Percentiles rank a stretch among this genome's conserved stretches.
phyloP scores from a whole-genome alignment of 2,113 vertebrate species.

The Colius striatus region DNA sequence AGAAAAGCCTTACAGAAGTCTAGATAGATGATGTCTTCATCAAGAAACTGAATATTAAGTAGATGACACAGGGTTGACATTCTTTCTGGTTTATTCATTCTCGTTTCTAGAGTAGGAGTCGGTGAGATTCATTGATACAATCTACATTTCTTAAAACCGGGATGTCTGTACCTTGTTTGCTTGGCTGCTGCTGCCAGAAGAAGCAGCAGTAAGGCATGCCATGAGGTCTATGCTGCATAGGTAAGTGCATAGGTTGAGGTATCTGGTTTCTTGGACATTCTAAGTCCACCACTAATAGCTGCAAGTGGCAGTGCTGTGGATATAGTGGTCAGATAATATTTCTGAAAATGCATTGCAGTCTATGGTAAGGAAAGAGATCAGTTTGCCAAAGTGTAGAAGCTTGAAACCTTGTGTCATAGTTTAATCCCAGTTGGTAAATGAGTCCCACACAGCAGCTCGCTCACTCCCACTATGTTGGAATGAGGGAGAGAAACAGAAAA shows the following conservation, averaged over 20 bases:
- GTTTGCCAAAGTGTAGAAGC: background rate
- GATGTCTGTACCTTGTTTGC: background rate
- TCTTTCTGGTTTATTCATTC: background rate
- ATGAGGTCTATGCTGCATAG: fast-evolving
- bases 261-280: background rate
- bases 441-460: no score
- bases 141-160: background rate
- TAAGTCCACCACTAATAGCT: background rate
- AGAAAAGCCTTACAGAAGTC: background rate
- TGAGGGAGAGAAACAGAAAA: no score
- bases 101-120: background rate
- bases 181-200: background rate
- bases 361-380: background rate
- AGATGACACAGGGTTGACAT: background rate
- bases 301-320: background rate
- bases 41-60: background rate
- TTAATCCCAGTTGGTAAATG: no score
- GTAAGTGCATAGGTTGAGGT: background rate
- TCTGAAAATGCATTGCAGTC: background rate
- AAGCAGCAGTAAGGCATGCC: background rate
- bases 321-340: background rate
- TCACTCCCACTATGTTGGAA: no score
- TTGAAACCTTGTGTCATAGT: background rate
- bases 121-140: background rate
- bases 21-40: background rate